A percentile compares a stretch with the other conserved stretches of the same genome.
phyloP scores from a whole-genome alignment of 1,140 invertebrate genomes.

The Sminthurides bifidus region DNA sequence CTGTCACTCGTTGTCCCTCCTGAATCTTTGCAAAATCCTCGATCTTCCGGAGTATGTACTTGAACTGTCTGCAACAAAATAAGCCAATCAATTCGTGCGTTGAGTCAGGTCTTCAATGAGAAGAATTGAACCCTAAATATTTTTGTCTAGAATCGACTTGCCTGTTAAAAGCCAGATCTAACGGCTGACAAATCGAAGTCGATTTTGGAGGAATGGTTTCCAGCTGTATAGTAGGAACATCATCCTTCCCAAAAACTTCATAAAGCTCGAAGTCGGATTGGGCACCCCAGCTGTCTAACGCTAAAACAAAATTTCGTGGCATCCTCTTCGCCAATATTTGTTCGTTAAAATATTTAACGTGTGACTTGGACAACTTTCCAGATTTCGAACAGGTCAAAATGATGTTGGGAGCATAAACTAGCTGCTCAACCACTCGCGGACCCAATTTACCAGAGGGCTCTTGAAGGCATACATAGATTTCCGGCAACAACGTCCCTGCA shows the following conservation, averaged over 20 bases:
- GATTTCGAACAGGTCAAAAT: slow-evolving; percentile 11
- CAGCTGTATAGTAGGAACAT: neutral
- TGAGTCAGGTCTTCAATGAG: no score
- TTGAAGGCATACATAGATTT: slow-evolving; percentile 17
- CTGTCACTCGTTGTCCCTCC: neutral
- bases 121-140: no score
- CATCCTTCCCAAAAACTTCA: neutral
- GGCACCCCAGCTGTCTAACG: no score
- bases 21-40: neutral
- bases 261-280: no score
- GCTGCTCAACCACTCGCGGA: neutral
- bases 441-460: slow-evolving; percentile 9
- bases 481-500: no score
- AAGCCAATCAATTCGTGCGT: no score
- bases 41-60: slow-evolving; percentile 7
- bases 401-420: slow-evolving; percentile 8
- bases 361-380: slow-evolving; percentile 7
- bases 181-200: slow-evolving; percentile 9
- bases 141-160: no score
- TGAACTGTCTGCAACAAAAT: slow-evolving; percentile 12
- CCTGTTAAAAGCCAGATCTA: slow-evolving; percentile 1
- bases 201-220: slow-evolving; percentile 3
- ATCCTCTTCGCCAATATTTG: no score
- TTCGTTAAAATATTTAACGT: slow-evolving; percentile 13
- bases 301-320: no score